Percentiles rank a stretch among this genome's conserved stretches.
These are phyloP conservation scores for Chloroclysta siterata DNA, from an alignment of 2,888 invertebrate genomes.

Conservation along the genomic window DNA sequence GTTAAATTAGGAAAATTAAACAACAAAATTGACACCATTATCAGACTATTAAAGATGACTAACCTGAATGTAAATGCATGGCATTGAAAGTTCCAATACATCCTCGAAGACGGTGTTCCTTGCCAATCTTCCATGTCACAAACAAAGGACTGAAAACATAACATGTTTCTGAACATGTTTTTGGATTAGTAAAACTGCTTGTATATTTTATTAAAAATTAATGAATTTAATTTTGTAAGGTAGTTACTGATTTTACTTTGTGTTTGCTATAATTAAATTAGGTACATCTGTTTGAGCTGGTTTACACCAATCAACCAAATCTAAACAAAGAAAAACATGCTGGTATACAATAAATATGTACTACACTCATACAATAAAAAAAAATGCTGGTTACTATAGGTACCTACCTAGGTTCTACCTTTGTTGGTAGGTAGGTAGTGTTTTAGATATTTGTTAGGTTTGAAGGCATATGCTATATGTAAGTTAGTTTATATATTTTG, in stretches of 20 bases:
- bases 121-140: constrained; percentile 99
- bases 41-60: neutral
- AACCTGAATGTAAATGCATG: constrained; percentile 95
- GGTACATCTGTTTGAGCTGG: constrained; percentile 21
- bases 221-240: neutral
- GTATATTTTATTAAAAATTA: constrained; percentile 11
- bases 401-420: neutral
- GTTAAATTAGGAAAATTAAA: no score
- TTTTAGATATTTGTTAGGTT: no score
- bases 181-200: constrained; percentile 26
- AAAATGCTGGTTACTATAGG: neutral
- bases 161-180: constrained; percentile 34
- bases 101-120: constrained; percentile 96
- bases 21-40: no score
- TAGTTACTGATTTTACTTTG: neutral
- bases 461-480: no score
- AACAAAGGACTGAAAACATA: constrained; percentile 93
- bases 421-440: constrained; percentile 1
- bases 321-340: constrained; percentile 32
- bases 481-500: no score
- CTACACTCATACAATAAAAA: neutral
- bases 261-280: constrained; percentile 9
- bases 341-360: constrained; percentile 12
- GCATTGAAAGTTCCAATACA: constrained; percentile 99
- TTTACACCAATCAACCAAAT: constrained; percentile 23